Percentiles rank a stretch among this genome's conserved stretches.
phyloP scores from a whole-genome alignment of 2,888 invertebrate genomes.

The Cosmopolites sordidus region DNA sequence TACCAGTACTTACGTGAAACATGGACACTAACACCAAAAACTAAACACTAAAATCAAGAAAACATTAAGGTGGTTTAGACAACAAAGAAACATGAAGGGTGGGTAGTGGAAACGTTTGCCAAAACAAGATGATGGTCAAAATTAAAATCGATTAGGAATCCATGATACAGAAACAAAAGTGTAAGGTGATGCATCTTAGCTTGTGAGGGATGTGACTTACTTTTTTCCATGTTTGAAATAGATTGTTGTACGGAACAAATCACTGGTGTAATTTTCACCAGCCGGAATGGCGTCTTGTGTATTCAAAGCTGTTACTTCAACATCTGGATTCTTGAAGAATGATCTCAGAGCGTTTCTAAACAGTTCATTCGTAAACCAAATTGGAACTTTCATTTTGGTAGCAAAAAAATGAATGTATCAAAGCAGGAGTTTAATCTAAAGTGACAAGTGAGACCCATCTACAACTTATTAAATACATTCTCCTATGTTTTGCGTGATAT shows the following conservation, averaged over 20 bases:
- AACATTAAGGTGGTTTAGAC: too few relatives aligned
- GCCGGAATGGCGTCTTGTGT: slow-evolving; percentile 37
- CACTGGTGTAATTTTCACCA: slow-evolving; percentile 42
- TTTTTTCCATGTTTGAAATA: slow-evolving; percentile 27
- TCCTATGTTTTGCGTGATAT: not conserved
- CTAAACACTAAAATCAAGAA: too few relatives aligned
- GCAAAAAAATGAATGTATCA: not conserved
- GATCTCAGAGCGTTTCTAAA: slow-evolving; percentile 34
- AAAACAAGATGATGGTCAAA: too few relatives aligned
- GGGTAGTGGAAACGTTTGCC: too few relatives aligned
- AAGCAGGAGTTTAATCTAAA: not conserved
- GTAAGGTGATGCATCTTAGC: too few relatives aligned
- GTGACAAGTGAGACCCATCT: not conserved
- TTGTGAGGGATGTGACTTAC: slow-evolving; percentile 15
- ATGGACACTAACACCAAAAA: too few relatives aligned
- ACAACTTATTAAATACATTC: not conserved
- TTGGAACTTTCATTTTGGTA: slow-evolving; percentile 33
- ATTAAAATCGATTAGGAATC: too few relatives aligned
- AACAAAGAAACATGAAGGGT: too few relatives aligned
- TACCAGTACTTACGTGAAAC: too few relatives aligned
- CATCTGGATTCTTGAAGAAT: slow-evolving; percentile 31
- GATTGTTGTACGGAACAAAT: slow-evolving; percentile 36
- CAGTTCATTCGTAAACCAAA: slow-evolving; percentile 37
- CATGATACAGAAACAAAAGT: too few relatives aligned
- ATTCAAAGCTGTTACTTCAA: slow-evolving; percentile 32